phyloP scores from a whole-genome alignment of 2,113 vertebrate genomes.

The Nothoprocta perdicaria region DNA sequence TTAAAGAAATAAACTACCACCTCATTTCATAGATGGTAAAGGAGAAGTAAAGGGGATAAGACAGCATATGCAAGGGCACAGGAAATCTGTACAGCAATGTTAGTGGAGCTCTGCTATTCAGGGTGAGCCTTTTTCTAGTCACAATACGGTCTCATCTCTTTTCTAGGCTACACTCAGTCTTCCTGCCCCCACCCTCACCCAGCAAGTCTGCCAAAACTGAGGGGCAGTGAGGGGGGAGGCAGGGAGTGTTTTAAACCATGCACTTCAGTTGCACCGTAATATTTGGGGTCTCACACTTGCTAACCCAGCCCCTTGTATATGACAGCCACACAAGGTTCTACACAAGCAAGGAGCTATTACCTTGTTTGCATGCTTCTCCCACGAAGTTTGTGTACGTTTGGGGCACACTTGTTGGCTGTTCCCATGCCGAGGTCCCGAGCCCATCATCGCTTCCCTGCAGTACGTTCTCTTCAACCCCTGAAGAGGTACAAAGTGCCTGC shows the following conservation, averaged over 20 bases:
- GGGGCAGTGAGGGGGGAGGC: too few relatives aligned
- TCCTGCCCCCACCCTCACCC: neutral
- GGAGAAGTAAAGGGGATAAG: neutral
- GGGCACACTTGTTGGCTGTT: neutral
- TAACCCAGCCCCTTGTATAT: neutral
- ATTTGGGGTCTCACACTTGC: neutral
- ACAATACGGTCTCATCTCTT: neutral
- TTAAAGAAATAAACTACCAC: neutral
- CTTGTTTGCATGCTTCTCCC: fast-evolving
- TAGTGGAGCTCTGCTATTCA: neutral
- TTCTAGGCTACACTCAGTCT: neutral
- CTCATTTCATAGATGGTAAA: neutral
- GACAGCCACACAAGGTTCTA: fast-evolving
- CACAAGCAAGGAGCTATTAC: neutral
- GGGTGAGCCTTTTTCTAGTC: fast-evolving
- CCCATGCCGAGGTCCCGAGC: neutral
- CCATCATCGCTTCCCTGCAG: neutral
- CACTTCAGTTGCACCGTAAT: neutral
- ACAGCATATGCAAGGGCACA: fast-evolving
- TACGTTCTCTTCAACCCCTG: neutral
- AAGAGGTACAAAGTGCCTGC: neutral
- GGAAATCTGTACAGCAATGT: neutral
- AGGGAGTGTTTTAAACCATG: neutral
- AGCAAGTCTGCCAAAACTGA: neutral
- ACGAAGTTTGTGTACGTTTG: neutral